Base-by-base conservation (phyloP, 2,888 invertebrate genomes). In the Congeria kusceri region DNA sequence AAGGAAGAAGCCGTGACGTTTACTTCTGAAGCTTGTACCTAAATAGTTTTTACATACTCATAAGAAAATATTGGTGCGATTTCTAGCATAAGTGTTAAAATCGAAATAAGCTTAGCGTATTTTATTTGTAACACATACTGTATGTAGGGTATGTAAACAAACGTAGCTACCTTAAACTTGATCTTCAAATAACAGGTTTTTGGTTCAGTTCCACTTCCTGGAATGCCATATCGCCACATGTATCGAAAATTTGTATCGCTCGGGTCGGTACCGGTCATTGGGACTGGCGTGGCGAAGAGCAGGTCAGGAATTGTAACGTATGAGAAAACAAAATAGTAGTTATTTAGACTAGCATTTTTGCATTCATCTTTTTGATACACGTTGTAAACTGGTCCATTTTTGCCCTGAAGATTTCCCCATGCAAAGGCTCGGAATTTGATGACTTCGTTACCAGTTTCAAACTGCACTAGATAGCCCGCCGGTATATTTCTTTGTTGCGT, bases 271-370 rank as follows among this genome's bases (percentile, higher is more conserved):
- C 23, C 28, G 25, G 56, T 67, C 46, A 67, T 58, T 18, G 76
- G 76, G 4, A 64, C 65, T 23, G 69, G 65, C 13, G 76, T 76
- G n/a, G 64, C 57, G 1, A 53, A 25, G 9, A 76, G 28, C 25
- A 53, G 25, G 46, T 76, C 76, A 49, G 76, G 76, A 49, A 65
- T 44, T 4, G 70, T 69, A 11, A 76, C 3, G 20, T 76, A 70
- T 1, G 76, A 76, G 29, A 70, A 76, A 0, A 63, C 49, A 49
- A 76, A 76, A 25, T 69, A 59, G 27, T 65, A 57, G 47, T 70
- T 28, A 28, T 53, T 64, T 4, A 32, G 27, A 20, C 18, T 27
- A 7, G 44, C 66, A 15, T 28, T 70, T 11, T 25, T 53, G 44
- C 76, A 76, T 18, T 58, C 13, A 1, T 32, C 15, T 23, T 70